Conservation (phyloP, 2,113 vertebrate genomes). For the Siniperca knerii region DNA sequence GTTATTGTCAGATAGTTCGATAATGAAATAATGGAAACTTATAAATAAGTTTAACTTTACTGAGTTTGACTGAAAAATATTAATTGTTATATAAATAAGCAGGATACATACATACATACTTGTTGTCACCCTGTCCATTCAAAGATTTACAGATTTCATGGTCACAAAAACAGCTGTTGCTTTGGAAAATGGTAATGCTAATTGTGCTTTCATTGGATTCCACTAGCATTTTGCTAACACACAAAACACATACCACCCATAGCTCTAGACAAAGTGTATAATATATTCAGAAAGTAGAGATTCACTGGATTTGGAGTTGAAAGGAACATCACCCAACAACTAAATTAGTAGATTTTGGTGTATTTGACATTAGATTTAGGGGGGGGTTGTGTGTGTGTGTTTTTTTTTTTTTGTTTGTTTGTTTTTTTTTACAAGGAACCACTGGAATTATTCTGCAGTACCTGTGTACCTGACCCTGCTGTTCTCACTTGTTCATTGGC, state of each 20-base stretch:
- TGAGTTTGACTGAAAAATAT: neutral
- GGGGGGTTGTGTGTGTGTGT: neutral
- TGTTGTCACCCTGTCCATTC: neutral
- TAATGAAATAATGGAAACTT: neutral
- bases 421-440: neutral
- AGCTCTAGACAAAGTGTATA: too few species aligned
- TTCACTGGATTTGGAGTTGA: neutral
- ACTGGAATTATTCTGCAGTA: slow-evolving; percentile 6
- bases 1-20: neutral
- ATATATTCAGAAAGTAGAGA: neutral
- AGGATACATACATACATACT: too few species aligned
- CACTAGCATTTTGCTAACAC: neutral
- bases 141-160: neutral
- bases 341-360: neutral
- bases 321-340: neutral
- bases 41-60: too few species aligned
- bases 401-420: neutral
- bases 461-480: slow-evolving; percentile 1
- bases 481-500: slow-evolving; percentile 9
- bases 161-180: neutral
- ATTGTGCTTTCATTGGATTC: neutral
- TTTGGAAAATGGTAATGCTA: neutral
- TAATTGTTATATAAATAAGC: neutral
- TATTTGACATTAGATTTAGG: neutral
- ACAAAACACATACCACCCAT: neutral